These are phyloP conservation scores for Hoplodrina blanda DNA, from an alignment of 2,888 invertebrate species.

Conservation along the genomic window DNA sequence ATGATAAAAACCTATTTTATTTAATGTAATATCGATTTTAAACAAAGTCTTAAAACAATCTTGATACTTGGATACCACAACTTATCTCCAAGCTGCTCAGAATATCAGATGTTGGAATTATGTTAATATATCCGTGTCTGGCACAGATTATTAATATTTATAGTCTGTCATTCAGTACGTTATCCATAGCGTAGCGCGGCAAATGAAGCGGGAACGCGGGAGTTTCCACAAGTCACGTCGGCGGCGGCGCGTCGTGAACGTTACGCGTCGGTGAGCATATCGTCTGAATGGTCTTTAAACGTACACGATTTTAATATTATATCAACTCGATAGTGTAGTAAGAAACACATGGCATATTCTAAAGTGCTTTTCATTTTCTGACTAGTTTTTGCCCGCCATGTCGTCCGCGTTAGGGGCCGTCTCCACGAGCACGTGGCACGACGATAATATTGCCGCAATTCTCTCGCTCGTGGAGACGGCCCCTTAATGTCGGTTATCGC, in stretches of 20 bases:
- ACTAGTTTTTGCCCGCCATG: too few relatives aligned
- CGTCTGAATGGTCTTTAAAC: constrained; percentile 27
- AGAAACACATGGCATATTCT: background rate
- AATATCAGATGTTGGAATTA: constrained; percentile 31
- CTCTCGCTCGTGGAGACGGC: too few relatives aligned
- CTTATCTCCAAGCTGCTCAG: constrained; percentile 14
- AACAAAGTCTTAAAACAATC: background rate
- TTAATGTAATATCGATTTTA: too few relatives aligned
- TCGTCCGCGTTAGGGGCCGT: too few relatives aligned
- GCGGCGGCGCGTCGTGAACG: constrained; percentile 4
- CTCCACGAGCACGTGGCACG: too few relatives aligned
- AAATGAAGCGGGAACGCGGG: constrained; percentile 41
- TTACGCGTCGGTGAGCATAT: constrained; percentile 37
- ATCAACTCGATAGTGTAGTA: background rate
- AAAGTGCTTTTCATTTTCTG: background rate
- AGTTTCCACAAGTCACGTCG: constrained; percentile 38
- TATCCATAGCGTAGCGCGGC: constrained; percentile 14
- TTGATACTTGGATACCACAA: background rate
- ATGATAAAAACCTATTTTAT: too few relatives aligned
- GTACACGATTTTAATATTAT: constrained; percentile 26
- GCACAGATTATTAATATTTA: constrained; percentile 52
- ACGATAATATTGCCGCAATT: too few relatives aligned
- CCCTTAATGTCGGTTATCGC: too few relatives aligned
- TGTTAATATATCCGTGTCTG: constrained; percentile 33
- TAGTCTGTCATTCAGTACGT: constrained; percentile 37